Base-by-base conservation (phyloP, 2,113 vertebrate genomes). In the Coregonus clupeaformis region DNA sequence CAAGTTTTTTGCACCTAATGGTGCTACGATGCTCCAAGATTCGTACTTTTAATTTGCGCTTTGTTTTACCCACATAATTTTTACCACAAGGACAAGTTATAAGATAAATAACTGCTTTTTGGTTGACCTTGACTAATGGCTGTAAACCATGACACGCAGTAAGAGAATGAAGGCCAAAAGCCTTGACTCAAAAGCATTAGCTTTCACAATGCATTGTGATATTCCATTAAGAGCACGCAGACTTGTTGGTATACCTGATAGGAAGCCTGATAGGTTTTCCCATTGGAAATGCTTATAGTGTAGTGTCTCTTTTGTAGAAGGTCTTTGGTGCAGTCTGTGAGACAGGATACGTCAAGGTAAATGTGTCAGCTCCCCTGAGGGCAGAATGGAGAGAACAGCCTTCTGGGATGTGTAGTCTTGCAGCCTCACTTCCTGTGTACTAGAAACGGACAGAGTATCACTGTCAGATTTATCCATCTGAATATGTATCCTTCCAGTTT, bases 371-470 rank as follows among this genome's bases (percentile, higher is more conserved):
- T 14, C 18, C 65, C 6, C 30, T 14, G 62, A 74, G 30, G 45
- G 55, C 30, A 29, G 24, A 27, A 25, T 7, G 18, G 47, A 57
- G 49, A 6, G 22, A 25, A 69, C 69, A 29, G 49, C 49, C 47
- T 57, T 70, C 47, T 70, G 69, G 69, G 18, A 62, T 74, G 69
- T 45, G n/a, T 73, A 65, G 59, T 29, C 20, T 70, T 42, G 9
- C 36, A 42, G 36, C 36, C 9, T 42, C 36, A 42, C 16, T 32
- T 14, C 32, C 29, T 7, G 2, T 36, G 66, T 32, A n/a, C 30
- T 32, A 18, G 6, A 32, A 68, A 68, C 2, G 5, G 65, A 68
- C 30, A 16, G 2, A 36, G 64, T 16, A 16, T 18, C 18, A n/a
- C 32, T 42, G 32, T 16, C 30, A 63, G 57, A 64, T 64, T 24